Base-by-base conservation (phyloP, 2,797 vertebrate genomes). In the Lophura swinhoii region DNA sequence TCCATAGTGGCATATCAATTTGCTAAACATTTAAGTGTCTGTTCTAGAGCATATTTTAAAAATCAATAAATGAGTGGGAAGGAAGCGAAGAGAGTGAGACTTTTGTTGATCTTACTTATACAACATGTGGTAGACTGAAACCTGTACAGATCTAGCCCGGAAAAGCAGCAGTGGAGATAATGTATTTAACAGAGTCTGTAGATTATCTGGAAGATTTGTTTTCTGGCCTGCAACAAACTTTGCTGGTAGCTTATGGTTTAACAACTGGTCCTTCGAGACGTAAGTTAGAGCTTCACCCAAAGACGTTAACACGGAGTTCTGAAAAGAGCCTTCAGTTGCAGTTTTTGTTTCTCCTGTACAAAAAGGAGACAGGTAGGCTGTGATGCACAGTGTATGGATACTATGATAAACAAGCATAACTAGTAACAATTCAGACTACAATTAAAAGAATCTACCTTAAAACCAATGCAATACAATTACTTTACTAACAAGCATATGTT, bases 131-230 rank as follows among this genome's bases (percentile, higher is more conserved):
- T 98, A 99, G 82, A 98, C 97, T 3, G 98, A 97, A 76, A 99
- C 97, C 95, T 99, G 99, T 83, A 99, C 98, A 23, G 99, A 98
- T 71, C 99, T 98, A 89, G 98, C 98, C 95, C 97, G 98, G 94
- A 98, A 99, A 87, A 99, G 98, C 88, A 99, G 96, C 94, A 99
- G 91, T 1, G 99, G 99, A 56, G 98, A 98, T 63, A 99, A 96
- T 0, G 98, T 99, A 93, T 99, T 99, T 76, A 99, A 97, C 22
- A 99, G 97, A 7, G 99, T 99, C 97, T 99, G 99, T 18, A 99
- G 97, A 43, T 97, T 89, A 67, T 98, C 98, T 10, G 99, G 98
- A 75, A 99, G 98, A 97, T 98, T 98, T n/a, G 98, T 99, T 90
- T 98, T 98, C 96, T 99, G 99, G 96, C 98, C 98, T n/a, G 98